Conservation (phyloP, 2,888 invertebrate species). For the Calliphora vomitoria region DNA sequence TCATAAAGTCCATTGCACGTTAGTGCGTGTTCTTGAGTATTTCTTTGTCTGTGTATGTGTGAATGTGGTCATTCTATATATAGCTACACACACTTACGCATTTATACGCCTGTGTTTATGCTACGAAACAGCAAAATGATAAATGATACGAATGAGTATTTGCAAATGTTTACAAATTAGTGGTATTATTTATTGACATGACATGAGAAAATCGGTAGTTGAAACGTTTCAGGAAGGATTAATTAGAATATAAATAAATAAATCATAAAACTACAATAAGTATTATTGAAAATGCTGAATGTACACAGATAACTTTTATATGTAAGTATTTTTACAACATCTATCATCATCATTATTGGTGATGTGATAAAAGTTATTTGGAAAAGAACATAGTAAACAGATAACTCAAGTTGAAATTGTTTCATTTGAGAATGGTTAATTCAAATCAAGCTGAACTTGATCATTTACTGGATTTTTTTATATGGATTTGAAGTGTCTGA, state of each 20-base stretch:
- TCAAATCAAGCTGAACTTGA: too few relatives aligned
- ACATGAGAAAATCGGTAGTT: constrained; percentile 43
- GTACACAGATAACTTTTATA: not conserved
- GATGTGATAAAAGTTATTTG: too few relatives aligned
- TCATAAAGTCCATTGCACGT: constrained; percentile 17
- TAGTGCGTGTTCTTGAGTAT: not conserved
- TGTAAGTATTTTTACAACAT: not conserved
- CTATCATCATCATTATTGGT: too few relatives aligned
- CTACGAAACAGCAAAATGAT: constrained; percentile 48
- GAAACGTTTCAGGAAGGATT: constrained; percentile 52
- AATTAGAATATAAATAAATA: constrained; percentile 66
- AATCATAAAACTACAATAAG: constrained; percentile 34
- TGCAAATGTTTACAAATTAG: constrained; percentile 66
- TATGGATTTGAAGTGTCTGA: too few relatives aligned
- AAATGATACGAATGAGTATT: constrained; percentile 58
- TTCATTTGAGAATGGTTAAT: too few relatives aligned
- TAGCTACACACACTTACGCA: not conserved
- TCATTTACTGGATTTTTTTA: too few relatives aligned
- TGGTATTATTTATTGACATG: constrained; percentile 69
- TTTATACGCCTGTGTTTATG: not conserved
- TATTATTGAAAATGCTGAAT: constrained; percentile 1
- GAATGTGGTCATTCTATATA: not conserved
- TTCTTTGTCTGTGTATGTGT: not conserved
- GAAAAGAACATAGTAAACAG: too few relatives aligned
- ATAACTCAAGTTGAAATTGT: too few relatives aligned